A percentile compares a stretch with the other conserved stretches of the same genome.
Conservation (phyloP, 2,888 invertebrate species). For the Antheraea yamamai region DNA sequence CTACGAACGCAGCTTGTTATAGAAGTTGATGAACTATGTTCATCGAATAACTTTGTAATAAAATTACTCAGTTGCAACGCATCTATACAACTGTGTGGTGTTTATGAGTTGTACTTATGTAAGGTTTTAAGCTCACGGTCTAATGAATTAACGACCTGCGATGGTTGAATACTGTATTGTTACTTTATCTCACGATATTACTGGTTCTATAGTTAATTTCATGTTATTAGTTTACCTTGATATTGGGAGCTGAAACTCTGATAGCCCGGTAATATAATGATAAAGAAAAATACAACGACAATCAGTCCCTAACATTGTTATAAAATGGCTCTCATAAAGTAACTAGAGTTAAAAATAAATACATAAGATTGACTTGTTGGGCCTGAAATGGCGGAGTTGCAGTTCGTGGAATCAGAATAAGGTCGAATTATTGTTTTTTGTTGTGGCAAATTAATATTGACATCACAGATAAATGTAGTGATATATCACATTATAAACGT, state of each 20-base stretch:
- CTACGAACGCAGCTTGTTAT: conserved; percentile 18
- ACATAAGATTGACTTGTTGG: not conserved
- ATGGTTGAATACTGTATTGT: not conserved
- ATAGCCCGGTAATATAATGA: not conserved
- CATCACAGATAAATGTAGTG: too few relatives aligned
- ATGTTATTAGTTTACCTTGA: not conserved
- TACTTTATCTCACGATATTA: not conserved
- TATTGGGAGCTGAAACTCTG: not conserved
- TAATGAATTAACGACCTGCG: not conserved
- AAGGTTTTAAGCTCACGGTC: conserved; percentile 7
- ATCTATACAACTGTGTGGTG: not conserved
- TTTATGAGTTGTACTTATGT: not conserved
- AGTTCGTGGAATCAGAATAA: too few relatives aligned
- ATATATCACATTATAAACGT: not conserved
- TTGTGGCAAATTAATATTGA: not conserved
- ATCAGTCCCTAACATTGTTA: not conserved
- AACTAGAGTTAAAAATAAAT: not conserved
- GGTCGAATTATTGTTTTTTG: not conserved
- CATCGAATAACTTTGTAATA: conserved; percentile 1
- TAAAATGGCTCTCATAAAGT: not conserved
- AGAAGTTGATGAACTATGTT: conserved; percentile 14
- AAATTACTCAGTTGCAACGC: not conserved
- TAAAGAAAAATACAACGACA: not conserved
- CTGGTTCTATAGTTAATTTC: not conserved
- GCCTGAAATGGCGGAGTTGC: not conserved